Percentiles rank a stretch among this genome's conserved stretches.
Conservation (phyloP, 1,140 invertebrate species). For the Orius laevigatus region DNA sequence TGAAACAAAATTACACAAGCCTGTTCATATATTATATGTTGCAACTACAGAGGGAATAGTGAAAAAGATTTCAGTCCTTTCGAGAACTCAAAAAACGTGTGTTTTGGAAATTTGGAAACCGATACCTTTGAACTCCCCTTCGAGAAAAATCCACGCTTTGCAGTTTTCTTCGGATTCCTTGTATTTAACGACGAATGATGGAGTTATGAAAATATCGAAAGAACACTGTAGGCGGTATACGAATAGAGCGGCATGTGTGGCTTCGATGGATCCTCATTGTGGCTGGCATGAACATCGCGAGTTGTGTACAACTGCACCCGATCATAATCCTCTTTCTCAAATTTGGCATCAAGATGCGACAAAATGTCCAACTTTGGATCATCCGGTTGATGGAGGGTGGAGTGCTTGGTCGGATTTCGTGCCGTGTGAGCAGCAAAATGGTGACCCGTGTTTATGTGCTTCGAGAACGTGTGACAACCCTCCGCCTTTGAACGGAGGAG, state of each 20-base stretch:
- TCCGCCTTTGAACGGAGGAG: constrained; percentile 58
- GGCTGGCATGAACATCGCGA: constrained; percentile 70
- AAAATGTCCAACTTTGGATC: constrained; percentile 30
- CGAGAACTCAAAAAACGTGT: constrained; percentile 52
- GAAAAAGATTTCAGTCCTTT: constrained; percentile 63
- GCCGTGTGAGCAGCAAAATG: constrained; percentile 34
- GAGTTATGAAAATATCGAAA: constrained; percentile 53
- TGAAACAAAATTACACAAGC: constrained; percentile 35
- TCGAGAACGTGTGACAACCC: constrained; percentile 68
- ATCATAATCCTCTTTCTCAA: constrained; percentile 37
- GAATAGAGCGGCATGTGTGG: constrained; percentile 52
- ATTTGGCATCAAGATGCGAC: constrained; percentile 57
- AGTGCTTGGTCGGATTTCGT: constrained; percentile 53
- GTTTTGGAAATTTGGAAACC: constrained; percentile 71
- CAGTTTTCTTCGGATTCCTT: constrained; percentile 40
- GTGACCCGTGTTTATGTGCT: constrained; percentile 59
- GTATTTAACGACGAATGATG: constrained; percentile 59
- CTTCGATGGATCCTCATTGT: constrained; percentile 83
- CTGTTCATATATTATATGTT: constrained; percentile 59
- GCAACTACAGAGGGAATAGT: constrained; percentile 56
- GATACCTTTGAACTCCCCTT: constrained; percentile 31
- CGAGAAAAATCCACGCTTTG: constrained; percentile 12
- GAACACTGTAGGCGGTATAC: constrained; percentile 59
- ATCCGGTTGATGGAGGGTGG: constrained; percentile 51
- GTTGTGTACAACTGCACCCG: constrained; percentile 48